These are phyloP conservation scores for Setophaga kirtlandii DNA, from an alignment of 2,113 vertebrate genomes.

Conservation along the genomic window DNA sequence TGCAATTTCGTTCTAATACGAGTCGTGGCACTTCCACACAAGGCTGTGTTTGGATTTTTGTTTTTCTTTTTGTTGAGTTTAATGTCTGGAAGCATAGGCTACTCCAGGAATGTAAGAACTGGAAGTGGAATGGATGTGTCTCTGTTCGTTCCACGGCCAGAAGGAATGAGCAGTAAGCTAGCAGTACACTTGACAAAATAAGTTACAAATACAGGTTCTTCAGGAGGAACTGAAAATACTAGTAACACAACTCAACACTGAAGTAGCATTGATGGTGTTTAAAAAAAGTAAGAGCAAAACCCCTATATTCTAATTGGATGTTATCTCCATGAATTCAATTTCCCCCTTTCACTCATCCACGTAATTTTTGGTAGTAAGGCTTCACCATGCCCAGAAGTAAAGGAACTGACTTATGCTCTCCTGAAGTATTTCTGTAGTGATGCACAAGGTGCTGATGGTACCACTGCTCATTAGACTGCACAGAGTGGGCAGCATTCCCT, in stretches of 20 bases:
- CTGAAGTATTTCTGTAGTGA: background rate
- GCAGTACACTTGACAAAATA: background rate
- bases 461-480: background rate
- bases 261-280: background rate
- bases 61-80: background rate
- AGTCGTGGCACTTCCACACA: background rate
- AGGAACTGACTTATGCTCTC: background rate
- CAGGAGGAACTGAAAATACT: background rate
- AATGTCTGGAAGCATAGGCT: background rate
- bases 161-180: background rate
- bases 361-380: background rate
- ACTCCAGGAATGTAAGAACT: background rate
- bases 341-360: background rate
- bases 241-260: background rate
- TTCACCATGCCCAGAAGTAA: background rate
- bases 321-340: background rate
- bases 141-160: background rate
- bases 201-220: background rate
- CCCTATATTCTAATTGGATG: background rate
- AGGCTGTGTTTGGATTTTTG: background rate
- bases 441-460: background rate
- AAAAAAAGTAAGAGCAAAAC: background rate
- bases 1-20: background rate
- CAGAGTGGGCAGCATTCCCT: constrained; percentile 16
- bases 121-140: background rate